Percentiles rank a stretch among this genome's conserved stretches.
Conservation (phyloP, 2,888 invertebrate genomes). For the Metallyticus violacea region DNA sequence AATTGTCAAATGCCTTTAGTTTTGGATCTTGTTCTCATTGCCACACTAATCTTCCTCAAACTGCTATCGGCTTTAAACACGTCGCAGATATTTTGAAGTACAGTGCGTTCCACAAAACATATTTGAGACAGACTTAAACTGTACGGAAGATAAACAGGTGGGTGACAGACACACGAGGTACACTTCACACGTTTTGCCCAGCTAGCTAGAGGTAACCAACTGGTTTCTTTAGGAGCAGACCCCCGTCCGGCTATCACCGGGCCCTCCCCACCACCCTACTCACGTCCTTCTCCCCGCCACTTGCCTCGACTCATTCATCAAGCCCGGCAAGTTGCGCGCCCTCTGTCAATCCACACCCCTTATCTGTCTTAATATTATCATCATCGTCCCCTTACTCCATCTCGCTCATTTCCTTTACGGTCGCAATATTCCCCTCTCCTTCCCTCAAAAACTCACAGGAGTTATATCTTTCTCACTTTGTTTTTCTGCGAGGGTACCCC, state of each 20-base stretch:
- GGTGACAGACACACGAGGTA: neutral
- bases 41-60: neutral
- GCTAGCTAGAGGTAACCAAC: constrained; percentile 4
- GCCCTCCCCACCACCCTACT: constrained; percentile 10
- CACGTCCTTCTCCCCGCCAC: neutral
- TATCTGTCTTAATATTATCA: neutral
- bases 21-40: neutral
- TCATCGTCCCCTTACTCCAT: neutral
- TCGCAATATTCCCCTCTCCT: neutral
- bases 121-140: too few species aligned
- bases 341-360: neutral
- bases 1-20: neutral
- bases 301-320: neutral
- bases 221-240: neutral
- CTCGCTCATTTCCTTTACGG: neutral
- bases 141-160: neutral
- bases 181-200: neutral
- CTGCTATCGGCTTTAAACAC: neutral
- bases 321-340: neutral
- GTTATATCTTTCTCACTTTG: constrained; percentile 3
- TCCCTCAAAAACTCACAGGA: neutral
- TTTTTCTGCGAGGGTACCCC: neutral
- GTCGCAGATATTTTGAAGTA: too few species aligned
- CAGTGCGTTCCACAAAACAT: neutral
- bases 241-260: neutral